Percentiles rank a stretch among this genome's conserved stretches.
phyloP scores from a whole-genome alignment of 2,797 vertebrate species.

The Acrocephalus scirpaceus region DNA sequence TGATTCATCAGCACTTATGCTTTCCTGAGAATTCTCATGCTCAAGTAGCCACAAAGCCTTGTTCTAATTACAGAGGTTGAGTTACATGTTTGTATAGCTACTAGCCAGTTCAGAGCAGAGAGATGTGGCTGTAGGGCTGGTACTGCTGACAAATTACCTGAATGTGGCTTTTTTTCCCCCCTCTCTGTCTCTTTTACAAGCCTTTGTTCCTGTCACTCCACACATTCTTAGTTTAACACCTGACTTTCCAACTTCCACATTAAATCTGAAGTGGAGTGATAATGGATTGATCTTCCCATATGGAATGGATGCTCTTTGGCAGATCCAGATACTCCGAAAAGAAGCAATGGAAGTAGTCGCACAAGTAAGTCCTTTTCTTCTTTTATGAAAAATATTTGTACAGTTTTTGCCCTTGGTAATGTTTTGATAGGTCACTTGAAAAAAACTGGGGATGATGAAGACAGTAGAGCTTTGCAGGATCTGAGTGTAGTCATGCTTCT shows the following conservation, averaged over 20 bases:
- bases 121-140: neutral
- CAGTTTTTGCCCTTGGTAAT: neutral
- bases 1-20: slow-evolving; percentile 24
- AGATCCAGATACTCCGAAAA: slow-evolving; percentile 75
- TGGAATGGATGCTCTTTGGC: slow-evolving; percentile 63
- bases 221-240: slow-evolving; percentile 66
- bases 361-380: slow-evolving; percentile 64
- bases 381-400: neutral
- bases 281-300: slow-evolving; percentile 48
- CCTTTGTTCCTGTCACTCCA: slow-evolving; percentile 71
- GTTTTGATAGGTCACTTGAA: neutral
- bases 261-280: slow-evolving; percentile 74
- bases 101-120: neutral
- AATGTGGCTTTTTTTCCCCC: neutral
- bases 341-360: slow-evolving; percentile 59
- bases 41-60: slow-evolving; percentile 9
- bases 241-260: slow-evolving; percentile 61
- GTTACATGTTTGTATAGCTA: neutral
- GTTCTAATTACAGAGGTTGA: slow-evolving; percentile 5
- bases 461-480: neutral
- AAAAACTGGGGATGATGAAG: neutral
- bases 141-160: neutral
- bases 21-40: slow-evolving; percentile 36
- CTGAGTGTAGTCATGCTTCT: neutral
- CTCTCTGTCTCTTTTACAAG: slow-evolving; percentile 34